Conservation (phyloP, 2,113 vertebrate species). For the Callorhinus ursinus region DNA sequence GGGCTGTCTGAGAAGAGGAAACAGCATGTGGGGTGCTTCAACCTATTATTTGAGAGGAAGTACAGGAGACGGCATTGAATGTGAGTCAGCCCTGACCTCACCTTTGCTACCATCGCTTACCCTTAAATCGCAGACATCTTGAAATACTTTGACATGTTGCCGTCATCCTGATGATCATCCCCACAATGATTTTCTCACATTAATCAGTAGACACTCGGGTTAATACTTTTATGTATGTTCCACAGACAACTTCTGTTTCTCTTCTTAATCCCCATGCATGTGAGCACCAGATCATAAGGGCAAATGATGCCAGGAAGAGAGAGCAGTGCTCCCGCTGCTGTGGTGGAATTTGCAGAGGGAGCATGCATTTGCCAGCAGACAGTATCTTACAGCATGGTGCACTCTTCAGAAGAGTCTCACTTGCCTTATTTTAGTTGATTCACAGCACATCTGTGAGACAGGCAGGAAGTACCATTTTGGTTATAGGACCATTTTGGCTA, state of each 20-base stretch:
- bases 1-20: background rate
- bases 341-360: background rate
- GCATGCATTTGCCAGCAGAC: background rate
- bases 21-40: background rate
- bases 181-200: background rate
- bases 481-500: background rate
- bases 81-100: background rate
- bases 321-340: background rate
- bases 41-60: background rate
- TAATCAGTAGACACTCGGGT: background rate
- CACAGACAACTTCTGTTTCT: background rate
- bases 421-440: background rate
- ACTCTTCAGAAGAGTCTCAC: background rate
- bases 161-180: background rate
- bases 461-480: background rate
- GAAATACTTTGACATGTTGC: background rate
- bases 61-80: background rate
- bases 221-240: background rate
- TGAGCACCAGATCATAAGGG: background rate
- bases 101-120: fast-evolving
- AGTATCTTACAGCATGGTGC: background rate
- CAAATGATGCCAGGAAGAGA: background rate
- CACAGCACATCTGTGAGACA: background rate
- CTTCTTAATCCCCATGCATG: background rate
- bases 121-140: background rate